These are phyloP conservation scores for Crotalus helleri DNA, from an alignment of 2,113 vertebrate genomes.

Conservation along the genomic window DNA sequence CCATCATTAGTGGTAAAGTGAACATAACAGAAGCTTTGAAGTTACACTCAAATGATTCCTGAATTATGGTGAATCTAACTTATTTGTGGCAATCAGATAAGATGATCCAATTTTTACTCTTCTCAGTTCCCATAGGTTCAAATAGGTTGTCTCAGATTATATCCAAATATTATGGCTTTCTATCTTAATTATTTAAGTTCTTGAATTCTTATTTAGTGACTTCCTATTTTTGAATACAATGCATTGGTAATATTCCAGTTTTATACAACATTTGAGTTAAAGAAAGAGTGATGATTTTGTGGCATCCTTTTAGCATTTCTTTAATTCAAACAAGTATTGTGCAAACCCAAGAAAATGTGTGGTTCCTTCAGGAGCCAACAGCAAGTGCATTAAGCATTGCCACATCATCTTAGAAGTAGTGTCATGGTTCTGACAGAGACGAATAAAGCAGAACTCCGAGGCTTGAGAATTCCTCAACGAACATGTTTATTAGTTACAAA, in stretches of 20 bases:
- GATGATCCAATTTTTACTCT: conserved; percentile 29
- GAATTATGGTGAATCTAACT: conserved; percentile 32
- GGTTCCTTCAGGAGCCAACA: background rate
- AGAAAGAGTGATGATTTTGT: background rate
- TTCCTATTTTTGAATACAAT: conserved; percentile 33
- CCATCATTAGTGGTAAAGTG: background rate
- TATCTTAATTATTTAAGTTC: conserved; percentile 20
- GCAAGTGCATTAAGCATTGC: background rate
- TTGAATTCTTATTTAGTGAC: conserved; percentile 28
- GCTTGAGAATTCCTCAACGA: no score
- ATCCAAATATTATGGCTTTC: conserved; percentile 30
- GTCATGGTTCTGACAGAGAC: no score
- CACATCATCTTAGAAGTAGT: background rate
- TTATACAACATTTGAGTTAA: background rate
- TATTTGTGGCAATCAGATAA: conserved; percentile 28
- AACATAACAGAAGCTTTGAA: conserved; percentile 1
- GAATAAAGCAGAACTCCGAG: no score
- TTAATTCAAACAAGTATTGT: background rate
- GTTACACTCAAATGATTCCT: background rate
- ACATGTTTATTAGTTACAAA: no score
- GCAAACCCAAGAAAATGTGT: background rate
- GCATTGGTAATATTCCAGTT: background rate
- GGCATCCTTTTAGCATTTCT: background rate
- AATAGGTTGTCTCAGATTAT: conserved; percentile 15
- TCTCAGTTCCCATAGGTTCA: background rate